Conservation (phyloP, 1,140 invertebrate genomes). For the Solenopsis fugax region DNA sequence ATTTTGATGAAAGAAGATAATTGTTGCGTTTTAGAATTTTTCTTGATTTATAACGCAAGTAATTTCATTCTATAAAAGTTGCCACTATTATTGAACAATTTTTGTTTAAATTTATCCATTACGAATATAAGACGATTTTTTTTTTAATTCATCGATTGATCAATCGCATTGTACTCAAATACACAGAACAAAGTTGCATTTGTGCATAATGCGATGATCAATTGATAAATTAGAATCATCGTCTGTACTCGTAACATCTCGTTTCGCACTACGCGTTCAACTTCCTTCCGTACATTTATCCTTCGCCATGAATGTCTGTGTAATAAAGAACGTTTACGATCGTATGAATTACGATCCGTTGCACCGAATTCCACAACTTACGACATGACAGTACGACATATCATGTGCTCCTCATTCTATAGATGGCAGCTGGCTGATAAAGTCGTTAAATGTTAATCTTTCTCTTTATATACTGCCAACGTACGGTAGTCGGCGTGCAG, state of each 20-base stretch:
- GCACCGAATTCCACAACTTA: constrained; percentile 8
- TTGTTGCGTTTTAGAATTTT: background rate
- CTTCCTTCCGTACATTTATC: constrained; percentile 43
- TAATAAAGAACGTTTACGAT: constrained; percentile 65
- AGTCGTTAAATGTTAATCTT: constrained; percentile 76
- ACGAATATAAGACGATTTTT: background rate
- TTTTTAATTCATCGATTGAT: too few species aligned
- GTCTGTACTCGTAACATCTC: background rate
- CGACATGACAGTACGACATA: constrained; percentile 35
- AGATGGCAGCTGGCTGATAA: constrained; percentile 29
- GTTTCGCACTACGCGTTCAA: constrained; percentile 30
- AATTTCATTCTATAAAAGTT: constrained; percentile 21
- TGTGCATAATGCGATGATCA: too few species aligned
- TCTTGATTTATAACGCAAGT: background rate
- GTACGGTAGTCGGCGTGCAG: constrained; percentile 17
- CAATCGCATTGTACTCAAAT: too few species aligned
- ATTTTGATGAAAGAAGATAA: constrained; percentile 29
- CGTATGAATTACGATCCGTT: constrained; percentile 58
- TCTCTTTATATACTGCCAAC: constrained; percentile 67
- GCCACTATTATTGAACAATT: background rate
- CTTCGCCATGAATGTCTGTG: constrained; percentile 14
- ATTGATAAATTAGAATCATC: too few species aligned
- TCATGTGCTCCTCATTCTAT: constrained; percentile 12
- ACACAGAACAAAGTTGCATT: too few species aligned
- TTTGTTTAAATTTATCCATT: constrained; percentile 25